Conservation (phyloP, 2,797 vertebrate species). For the Coracias cyanogaster region DNA sequence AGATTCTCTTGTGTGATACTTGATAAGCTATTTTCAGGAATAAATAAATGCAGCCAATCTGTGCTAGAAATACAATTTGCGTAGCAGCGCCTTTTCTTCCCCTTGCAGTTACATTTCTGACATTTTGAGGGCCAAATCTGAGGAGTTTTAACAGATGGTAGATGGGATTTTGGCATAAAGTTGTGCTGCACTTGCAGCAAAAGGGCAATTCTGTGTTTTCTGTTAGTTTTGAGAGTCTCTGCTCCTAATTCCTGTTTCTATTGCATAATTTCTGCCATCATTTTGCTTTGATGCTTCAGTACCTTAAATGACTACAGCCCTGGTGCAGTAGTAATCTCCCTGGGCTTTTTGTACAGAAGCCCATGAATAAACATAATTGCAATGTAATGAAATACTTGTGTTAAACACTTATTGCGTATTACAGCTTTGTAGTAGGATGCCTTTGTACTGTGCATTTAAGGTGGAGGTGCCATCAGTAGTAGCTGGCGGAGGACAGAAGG, state of each 20-base stretch:
- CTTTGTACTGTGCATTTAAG: neutral
- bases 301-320: neutral
- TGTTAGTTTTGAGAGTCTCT: neutral
- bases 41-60: neutral
- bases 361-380: neutral
- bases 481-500: neutral
- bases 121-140: neutral
- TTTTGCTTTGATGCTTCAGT: neutral
- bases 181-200: neutral
- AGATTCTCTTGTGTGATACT: neutral
- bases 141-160: neutral
- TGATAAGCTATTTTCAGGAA: constrained; percentile 21
- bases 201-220: neutral
- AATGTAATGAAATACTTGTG: neutral
- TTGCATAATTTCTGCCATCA: neutral
- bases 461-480: neutral
- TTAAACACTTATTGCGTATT: neutral
- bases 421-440: neutral
- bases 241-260: neutral
- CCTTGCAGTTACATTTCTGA: neutral
- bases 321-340: neutral
- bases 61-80: neutral
- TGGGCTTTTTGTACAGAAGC: neutral
- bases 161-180: neutral
- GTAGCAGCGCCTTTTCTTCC: neutral